Conservation (phyloP, 2,888 invertebrate genomes). For the Stratiomys singularior region DNA sequence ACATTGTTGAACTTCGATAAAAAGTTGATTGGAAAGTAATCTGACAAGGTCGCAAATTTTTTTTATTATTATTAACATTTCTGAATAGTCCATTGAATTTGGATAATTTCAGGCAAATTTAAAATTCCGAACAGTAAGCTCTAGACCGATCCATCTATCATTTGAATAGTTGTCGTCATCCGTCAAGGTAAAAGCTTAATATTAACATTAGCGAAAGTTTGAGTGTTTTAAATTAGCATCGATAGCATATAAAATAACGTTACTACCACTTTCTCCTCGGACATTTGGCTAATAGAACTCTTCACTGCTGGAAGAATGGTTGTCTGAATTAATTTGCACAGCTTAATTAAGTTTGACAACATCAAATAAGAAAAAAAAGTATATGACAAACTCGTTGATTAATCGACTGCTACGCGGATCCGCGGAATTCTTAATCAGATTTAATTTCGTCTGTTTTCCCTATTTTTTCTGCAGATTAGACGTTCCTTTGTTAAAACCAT, state of each 20-base stretch:
- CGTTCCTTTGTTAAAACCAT: conserved; percentile 8
- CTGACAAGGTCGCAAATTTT: conserved; percentile 35
- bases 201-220: conserved; percentile 42
- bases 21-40: conserved; percentile 34
- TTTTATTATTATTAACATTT: conserved; percentile 21
- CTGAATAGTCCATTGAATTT: conserved; percentile 16
- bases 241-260: conserved; percentile 34
- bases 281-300: conserved; percentile 10
- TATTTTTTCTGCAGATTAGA: not conserved
- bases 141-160: conserved; percentile 6
- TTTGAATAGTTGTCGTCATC: conserved; percentile 26
- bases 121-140: conserved; percentile 28
- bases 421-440: not conserved
- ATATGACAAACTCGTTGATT: not conserved
- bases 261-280: conserved; percentile 32
- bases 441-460: not conserved
- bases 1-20: not conserved
- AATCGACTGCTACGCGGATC: not conserved
- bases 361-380: not conserved
- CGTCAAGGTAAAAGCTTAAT: conserved; percentile 43
- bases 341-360: too few relatives aligned
- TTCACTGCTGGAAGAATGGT: conserved; percentile 25
- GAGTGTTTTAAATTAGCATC: conserved; percentile 13
- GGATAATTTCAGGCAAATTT: conserved; percentile 32
- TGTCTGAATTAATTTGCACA: conserved; percentile 7